A percentile compares a stretch with the other conserved stretches of the same genome.
phyloP scores from a whole-genome alignment of 92 coral and sea anemone genomes.

The Pocillopora meandrina region DNA sequence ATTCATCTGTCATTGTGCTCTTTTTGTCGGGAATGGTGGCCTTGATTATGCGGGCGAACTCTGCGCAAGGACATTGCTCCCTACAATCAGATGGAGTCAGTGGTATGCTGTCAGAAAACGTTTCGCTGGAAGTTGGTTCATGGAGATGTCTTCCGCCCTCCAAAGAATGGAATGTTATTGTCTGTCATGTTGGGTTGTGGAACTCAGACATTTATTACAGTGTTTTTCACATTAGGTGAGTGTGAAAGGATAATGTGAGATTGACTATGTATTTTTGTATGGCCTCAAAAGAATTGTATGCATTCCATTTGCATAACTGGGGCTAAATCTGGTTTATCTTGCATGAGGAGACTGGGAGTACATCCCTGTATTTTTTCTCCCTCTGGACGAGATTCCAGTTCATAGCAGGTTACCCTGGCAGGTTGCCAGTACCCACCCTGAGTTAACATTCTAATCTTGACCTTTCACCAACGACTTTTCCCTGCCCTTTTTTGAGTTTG shows the following conservation, averaged over 20 bases:
- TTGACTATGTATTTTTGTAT: too few relatives aligned
- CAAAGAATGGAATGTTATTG: conserved; percentile 90
- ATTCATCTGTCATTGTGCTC: conserved; percentile 94
- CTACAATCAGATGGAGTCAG: conserved; percentile 94
- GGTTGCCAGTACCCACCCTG: too few relatives aligned
- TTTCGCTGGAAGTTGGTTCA: conserved; percentile 99
- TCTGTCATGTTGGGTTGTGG: conserved; percentile 95
- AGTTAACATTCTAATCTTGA: too few relatives aligned
- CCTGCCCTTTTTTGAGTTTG: neutral
- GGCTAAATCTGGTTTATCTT: too few relatives aligned
- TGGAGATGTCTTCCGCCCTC: conserved; percentile 99
- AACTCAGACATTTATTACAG: conserved; percentile 82
- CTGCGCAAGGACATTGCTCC: conserved; percentile 97
- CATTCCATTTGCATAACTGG: too few relatives aligned
- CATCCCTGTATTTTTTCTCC: too few relatives aligned
- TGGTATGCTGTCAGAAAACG: conserved; percentile 61
- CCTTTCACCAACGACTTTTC: too few relatives aligned
- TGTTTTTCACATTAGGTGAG: conserved; percentile 87
- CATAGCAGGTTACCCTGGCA: too few relatives aligned
- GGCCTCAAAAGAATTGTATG: too few relatives aligned
- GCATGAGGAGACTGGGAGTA: too few relatives aligned
- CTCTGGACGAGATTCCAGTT: too few relatives aligned
- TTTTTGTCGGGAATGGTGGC: conserved; percentile 99
- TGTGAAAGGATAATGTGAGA: too few relatives aligned
- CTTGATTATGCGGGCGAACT: conserved; percentile 96